Conservation (phyloP, 2,888 invertebrate genomes). For the Melanotus villosus region DNA sequence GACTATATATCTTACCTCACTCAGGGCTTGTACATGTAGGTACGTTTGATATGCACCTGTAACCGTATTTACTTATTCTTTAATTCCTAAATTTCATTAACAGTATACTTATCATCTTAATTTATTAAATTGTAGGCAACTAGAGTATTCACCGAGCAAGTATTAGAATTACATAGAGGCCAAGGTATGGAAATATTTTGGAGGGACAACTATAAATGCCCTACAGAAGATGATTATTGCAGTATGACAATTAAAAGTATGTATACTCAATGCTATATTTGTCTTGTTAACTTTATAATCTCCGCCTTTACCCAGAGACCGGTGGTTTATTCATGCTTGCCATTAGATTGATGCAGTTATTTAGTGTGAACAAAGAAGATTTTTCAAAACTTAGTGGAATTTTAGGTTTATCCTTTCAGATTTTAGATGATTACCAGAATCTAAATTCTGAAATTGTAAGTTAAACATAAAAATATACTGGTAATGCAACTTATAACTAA, state of each 20-base stretch:
- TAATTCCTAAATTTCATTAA: too few species aligned
- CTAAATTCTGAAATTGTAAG: constrained; percentile 75
- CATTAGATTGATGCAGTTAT: constrained; percentile 94
- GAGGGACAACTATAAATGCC: constrained; percentile 96
- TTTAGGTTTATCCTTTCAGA: constrained; percentile 96
- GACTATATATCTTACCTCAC: too few species aligned
- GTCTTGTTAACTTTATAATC: too few species aligned
- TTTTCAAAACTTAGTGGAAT: constrained; percentile 88
- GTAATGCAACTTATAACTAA: neutral
- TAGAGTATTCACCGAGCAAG: constrained; percentile 88
- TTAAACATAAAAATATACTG: neutral
- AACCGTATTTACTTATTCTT: too few species aligned
- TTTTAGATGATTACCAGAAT: constrained; percentile 96
- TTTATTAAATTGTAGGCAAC: constrained; percentile 74
- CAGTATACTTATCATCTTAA: too few species aligned
- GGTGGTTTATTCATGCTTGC: constrained; percentile 97
- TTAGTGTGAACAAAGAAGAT: constrained; percentile 89
- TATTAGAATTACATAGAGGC: constrained; percentile 94
- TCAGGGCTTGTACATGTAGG: too few species aligned
- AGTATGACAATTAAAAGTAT: constrained; percentile 92
- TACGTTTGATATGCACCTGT: too few species aligned
- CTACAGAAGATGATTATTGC: constrained; percentile 94
- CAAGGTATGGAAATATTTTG: constrained; percentile 99
- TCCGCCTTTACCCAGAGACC: constrained; percentile 84
- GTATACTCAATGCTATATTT: neutral